Conservation (phyloP, 2,888 invertebrate species). For the Cantharis rustica region DNA sequence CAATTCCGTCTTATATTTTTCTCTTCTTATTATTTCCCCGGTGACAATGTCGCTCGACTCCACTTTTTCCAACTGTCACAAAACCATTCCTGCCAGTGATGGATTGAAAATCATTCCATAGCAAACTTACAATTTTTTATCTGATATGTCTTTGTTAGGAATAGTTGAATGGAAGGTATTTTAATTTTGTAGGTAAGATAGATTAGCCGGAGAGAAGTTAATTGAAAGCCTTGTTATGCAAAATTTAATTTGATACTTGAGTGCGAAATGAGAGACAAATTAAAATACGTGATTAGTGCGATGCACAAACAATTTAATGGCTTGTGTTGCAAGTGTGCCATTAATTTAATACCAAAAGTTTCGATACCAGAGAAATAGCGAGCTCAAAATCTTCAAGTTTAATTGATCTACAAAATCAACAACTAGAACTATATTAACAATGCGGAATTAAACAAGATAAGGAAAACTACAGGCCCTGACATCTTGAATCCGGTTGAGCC, state of each 20-base stretch:
- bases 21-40: conserved; percentile 52
- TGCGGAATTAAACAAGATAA: conserved; percentile 36
- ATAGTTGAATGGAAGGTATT: conserved; percentile 32
- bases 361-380: background rate
- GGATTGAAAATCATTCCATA: conserved; percentile 50
- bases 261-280: background rate
- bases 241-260: background rate
- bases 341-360: conserved; percentile 4
- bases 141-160: conserved; percentile 38
- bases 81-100: conserved; percentile 47
- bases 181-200: background rate
- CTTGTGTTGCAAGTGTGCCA: background rate
- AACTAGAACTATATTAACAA: conserved; percentile 36
- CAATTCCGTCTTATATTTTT: conserved; percentile 49
- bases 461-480: conserved; percentile 28
- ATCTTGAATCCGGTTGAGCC: conserved; percentile 21
- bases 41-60: conserved; percentile 51
- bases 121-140: conserved; percentile 45
- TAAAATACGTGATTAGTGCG: background rate
- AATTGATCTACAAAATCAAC: conserved; percentile 12
- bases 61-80: conserved; percentile 48
- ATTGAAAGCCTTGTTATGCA: conserved; percentile 1
- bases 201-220: background rate
- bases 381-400: conserved; percentile 9
- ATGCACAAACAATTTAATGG: background rate